Percentiles rank a stretch among this genome's conserved stretches.
Evolutionary conservation across 2,888 invertebrate genomes (phyloP).

Genomic region (Polyommatus icarus): DNA sequence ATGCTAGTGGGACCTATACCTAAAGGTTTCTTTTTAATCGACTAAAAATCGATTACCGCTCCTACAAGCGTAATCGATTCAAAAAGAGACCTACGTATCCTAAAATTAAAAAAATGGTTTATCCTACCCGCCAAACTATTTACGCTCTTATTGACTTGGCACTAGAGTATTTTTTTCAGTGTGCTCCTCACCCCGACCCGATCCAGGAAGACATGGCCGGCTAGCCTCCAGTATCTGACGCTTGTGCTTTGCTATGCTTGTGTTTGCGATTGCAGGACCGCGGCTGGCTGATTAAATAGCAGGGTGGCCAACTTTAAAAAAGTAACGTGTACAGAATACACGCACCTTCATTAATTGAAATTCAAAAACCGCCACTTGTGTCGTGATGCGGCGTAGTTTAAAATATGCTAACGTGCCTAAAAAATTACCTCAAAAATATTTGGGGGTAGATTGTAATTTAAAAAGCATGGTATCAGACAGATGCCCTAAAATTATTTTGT

Average conservation of each 20-base stretch:
- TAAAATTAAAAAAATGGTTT: background rate
- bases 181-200: conserved; percentile 82
- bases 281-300: conserved; percentile 19
- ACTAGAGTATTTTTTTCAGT: conserved; percentile 81
- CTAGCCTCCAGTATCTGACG: conserved; percentile 79
- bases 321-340: background rate
- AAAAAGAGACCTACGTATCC: conserved; percentile 24
- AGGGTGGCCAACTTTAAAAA: conserved; percentile 5
- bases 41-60: conserved; percentile 40
- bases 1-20: conserved; percentile 72
- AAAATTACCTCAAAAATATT: background rate
- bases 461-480: background rate
- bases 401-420: background rate
- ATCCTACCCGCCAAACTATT: conserved; percentile 67
- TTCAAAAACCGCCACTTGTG: background rate
- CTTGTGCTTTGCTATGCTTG: conserved; percentile 75
- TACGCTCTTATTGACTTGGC: conserved; percentile 76
- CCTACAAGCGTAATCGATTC: background rate
- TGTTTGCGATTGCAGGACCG: conserved; percentile 39
- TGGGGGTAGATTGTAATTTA: background rate
- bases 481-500: background rate
- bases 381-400: background rate
- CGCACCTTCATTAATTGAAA: background rate
- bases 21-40: conserved; percentile 45
- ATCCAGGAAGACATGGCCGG: conserved; percentile 76